A percentile compares a stretch with the other conserved stretches of the same genome.
phyloP scores from a whole-genome alignment of 53 echinoderm and acorn worm species.

The Holothuria scabra region DNA sequence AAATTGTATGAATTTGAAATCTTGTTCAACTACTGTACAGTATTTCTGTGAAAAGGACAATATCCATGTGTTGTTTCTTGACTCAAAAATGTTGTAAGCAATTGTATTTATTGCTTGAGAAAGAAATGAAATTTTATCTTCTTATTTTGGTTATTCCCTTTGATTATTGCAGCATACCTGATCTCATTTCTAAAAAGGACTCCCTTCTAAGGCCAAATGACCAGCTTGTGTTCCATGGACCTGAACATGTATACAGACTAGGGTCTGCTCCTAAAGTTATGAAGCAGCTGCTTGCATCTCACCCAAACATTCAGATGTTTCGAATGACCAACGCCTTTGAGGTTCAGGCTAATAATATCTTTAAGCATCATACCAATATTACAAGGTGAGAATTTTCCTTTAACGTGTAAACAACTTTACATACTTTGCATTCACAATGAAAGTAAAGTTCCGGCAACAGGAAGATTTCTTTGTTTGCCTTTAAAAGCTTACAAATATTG shows the following conservation, averaged over 20 bases:
- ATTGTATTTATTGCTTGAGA: too few species aligned
- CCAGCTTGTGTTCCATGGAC: constrained; percentile 66
- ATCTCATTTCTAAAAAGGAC: constrained; percentile 54
- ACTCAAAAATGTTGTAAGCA: too few species aligned
- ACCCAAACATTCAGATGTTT: constrained; percentile 55
- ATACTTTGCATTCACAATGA: too few species aligned
- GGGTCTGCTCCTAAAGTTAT: constrained; percentile 47
- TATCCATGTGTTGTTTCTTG: too few species aligned
- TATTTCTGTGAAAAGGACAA: too few species aligned
- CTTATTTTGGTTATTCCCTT: neutral
- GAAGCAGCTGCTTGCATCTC: constrained; percentile 27
- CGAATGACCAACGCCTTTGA: constrained; percentile 50
- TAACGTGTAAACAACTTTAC: too few species aligned
- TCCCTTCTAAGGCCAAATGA: constrained; percentile 44
- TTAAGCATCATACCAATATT: constrained; percentile 57
- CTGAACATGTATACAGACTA: constrained; percentile 54
- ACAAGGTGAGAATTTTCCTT: constrained; percentile 51
- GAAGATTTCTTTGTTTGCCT: too few species aligned
- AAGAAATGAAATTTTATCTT: neutral
- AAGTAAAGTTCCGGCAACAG: too few species aligned
- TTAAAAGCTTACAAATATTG: too few species aligned
- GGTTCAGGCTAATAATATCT: constrained; percentile 45
- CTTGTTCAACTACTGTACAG: too few species aligned
- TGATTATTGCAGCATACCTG: constrained; percentile 56
- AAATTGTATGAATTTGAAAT: too few species aligned